Evolutionary conservation across 2,113 vertebrate genomes (phyloP).

Genomic region (Microcebus griseorufus): DNA sequence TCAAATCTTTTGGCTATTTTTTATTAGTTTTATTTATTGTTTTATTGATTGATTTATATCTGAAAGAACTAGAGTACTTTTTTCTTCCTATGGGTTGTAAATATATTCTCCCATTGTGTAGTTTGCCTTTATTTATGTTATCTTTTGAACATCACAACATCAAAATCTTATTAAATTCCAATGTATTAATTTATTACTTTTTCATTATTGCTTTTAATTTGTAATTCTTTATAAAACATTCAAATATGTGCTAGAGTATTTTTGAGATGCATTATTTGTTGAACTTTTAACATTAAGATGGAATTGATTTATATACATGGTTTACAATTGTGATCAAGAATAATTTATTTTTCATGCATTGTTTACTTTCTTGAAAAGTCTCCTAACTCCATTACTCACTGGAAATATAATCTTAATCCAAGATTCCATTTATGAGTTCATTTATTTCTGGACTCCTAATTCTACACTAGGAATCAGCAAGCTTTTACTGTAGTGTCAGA

Average conservation of each 20-base stretch:
- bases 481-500: background rate
- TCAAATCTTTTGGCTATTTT: background rate
- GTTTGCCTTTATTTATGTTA: background rate
- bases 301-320: background rate
- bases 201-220: background rate
- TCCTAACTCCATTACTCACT: background rate
- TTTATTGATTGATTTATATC: background rate
- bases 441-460: background rate
- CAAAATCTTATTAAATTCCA: background rate
- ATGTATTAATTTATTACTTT: background rate
- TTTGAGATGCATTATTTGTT: background rate
- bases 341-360: background rate
- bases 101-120: background rate
- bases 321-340: background rate
- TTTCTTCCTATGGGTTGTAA: background rate
- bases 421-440: background rate
- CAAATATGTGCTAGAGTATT: background rate
- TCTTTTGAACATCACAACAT: background rate
- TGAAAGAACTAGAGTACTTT: background rate
- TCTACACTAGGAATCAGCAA: background rate
- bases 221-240: background rate
- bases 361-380: background rate
- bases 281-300: background rate
- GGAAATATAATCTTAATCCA: background rate
- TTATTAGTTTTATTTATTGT: background rate